Percentiles rank a stretch among this genome's conserved stretches.
phyloP scores from a whole-genome alignment of 2,113 vertebrate species.

The Nipponia nippon region DNA sequence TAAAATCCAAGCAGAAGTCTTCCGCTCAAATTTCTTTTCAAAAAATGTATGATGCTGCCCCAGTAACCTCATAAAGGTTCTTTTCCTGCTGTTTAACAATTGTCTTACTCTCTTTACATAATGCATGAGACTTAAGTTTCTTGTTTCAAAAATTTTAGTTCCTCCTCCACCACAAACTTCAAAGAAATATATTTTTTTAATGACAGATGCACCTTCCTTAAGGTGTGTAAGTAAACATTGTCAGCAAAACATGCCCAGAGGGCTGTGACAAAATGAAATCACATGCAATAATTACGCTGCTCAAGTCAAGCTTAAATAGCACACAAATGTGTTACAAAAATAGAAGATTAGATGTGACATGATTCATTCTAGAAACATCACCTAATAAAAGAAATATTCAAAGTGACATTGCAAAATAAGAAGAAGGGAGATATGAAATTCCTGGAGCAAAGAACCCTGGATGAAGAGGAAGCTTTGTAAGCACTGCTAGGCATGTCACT shows the following conservation, averaged over 20 bases:
- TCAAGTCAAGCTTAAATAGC: neutral
- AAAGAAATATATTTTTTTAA: neutral
- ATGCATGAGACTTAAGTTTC: neutral
- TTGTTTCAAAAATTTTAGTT: neutral
- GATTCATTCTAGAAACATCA: neutral
- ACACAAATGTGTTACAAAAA: neutral
- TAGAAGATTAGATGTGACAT: neutral
- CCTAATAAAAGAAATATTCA: neutral
- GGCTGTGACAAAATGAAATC: neutral
- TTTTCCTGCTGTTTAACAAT: neutral
- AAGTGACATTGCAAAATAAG: neutral
- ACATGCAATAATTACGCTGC: neutral
- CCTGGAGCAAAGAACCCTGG: neutral
- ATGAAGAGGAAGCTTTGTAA: neutral
- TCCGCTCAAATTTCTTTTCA: neutral
- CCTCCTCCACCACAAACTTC: neutral
- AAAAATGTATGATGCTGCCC: rapidly evolving
- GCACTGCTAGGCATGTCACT: neutral
- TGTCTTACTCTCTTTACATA: neutral
- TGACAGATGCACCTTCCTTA: neutral
- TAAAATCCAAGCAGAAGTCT: neutral
- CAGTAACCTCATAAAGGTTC: neutral
- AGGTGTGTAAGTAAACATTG: neutral
- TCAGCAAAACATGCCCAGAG: neutral
- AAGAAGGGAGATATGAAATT: neutral